Evolutionary conservation across 37 sponge, comb jelly and placozoan species (phyloP), one percentile per base, ranked within the genome.

Genomic region (Dysidea cf. avara): DNA sequence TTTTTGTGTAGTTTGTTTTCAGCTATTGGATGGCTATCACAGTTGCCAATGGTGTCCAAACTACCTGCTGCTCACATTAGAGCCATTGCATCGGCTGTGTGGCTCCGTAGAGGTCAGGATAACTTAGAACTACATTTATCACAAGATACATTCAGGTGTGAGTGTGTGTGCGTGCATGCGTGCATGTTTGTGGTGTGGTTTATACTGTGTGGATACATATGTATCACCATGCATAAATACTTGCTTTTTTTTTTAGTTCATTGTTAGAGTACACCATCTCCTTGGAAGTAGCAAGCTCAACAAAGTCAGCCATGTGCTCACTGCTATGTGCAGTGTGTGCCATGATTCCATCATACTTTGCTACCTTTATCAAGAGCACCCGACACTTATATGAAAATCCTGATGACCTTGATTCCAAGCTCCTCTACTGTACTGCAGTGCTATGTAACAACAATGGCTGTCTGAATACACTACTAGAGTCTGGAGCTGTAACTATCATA

Each of bases 241-340:
- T 24, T 56, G 58, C 21, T 24, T 12, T 1, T n/a, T 53, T 72
- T 34, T 71, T 16, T 30, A 84, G 78, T 47, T 78, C 67, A 7
- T 47, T 89, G 53, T 69, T 46, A 1, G 81, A 88, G 24, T n/a
- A 39, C 11, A 66, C 78, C 1, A 49, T 88, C 31, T 72, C 69
- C 0, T 48, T 73, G 34, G 72, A 66, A 2, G 53, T 74, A 16
- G 51, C 32, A 26, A 31, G 34, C 30, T 61, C 63, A 1, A 58
- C 67, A 28, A 83, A 75, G 63, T 24, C 56, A 16, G 49, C 90
- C 0, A 26, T 83, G 28, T 70, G 62, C 40, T 48, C 77, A 12
- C 81, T 90, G 7, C 56, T 90, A 33, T 76, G 81, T 60, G 50
- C 90, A 16, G 53, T 90, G 11, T 90, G 90, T 36, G 30, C 39